phyloP scores from a whole-genome alignment of 2,797 vertebrate species.

The Amniataba percoides region DNA sequence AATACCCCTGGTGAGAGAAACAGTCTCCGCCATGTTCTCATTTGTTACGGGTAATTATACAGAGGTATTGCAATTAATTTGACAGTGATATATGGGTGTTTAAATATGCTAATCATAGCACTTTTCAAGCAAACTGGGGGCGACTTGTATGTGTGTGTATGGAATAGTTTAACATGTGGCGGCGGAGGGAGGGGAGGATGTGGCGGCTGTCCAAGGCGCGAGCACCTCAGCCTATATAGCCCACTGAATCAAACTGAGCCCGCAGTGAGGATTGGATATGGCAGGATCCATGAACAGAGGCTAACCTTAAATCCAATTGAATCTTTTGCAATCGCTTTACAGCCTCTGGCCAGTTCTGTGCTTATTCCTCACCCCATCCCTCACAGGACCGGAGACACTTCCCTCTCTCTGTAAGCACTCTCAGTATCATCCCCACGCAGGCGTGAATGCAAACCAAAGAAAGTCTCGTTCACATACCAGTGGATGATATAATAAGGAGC shows the following conservation, averaged over 20 bases:
- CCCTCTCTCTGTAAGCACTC: slow-evolving; percentile 30
- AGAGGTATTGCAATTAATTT: slow-evolving; percentile 45
- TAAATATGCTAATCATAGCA: slow-evolving; percentile 45
- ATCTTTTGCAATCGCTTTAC: slow-evolving; percentile 69
- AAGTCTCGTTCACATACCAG: slow-evolving; percentile 41
- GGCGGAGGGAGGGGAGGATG: slow-evolving; percentile 5
- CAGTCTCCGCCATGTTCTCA: slow-evolving; percentile 38
- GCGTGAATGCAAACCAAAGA: slow-evolving; percentile 30
- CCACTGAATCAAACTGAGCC: slow-evolving; percentile 52
- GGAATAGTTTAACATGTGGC: slow-evolving; percentile 5
- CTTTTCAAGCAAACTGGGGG: slow-evolving; percentile 29
- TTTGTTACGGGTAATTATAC: slow-evolving; percentile 54
- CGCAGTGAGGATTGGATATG: slow-evolving; percentile 60
- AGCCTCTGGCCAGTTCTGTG: slow-evolving; percentile 62
- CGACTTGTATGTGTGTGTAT: neutral
- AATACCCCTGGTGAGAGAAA: slow-evolving; percentile 26
- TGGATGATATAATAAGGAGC: slow-evolving; percentile 51
- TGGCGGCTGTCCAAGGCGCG: slow-evolving; percentile 26
- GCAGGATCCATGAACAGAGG: slow-evolving; percentile 62
- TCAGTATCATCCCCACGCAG: slow-evolving; percentile 48
- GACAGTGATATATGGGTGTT: slow-evolving; percentile 45
- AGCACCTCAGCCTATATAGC: slow-evolving; percentile 32
- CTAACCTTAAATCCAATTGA: slow-evolving; percentile 72
- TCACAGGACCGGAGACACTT: slow-evolving; percentile 49
- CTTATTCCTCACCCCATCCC: slow-evolving; percentile 52